Percentiles rank a stretch among this genome's conserved stretches.
Evolutionary conservation across 2,113 vertebrate species (phyloP).

Genomic region (Mus pahari): DNA sequence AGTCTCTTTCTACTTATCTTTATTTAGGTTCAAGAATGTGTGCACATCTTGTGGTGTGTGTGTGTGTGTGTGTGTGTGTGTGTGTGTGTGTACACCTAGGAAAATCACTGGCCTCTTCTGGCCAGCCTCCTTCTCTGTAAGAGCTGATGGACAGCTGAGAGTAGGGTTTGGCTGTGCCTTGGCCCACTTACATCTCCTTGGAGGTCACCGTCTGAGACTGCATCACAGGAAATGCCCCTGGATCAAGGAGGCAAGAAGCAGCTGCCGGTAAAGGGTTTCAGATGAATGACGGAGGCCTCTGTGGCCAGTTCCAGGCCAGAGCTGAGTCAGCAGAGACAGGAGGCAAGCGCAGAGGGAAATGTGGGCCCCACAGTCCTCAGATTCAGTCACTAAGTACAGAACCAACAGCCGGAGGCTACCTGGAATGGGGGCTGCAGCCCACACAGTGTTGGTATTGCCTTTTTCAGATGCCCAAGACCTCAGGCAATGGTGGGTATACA

Average conservation of each 20-base stretch:
- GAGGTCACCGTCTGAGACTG: not conserved
- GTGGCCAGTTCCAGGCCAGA: not conserved
- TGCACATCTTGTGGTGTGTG: not conserved
- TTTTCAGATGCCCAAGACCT: not conserved
- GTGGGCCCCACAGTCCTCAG: not conserved
- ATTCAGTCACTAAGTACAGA: conserved; percentile 11
- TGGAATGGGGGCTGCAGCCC: not conserved
- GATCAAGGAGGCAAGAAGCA: not conserved
- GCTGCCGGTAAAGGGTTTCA: not conserved
- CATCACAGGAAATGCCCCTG: not conserved
- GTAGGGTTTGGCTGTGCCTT: not conserved
- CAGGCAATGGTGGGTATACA: not conserved
- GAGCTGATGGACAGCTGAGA: not conserved
- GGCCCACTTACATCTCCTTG: not conserved
- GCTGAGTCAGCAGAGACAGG: conserved; percentile 34
- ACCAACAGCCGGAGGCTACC: not conserved
- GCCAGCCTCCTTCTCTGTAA: not conserved
- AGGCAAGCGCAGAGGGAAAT: not conserved
- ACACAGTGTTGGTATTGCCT: not conserved
- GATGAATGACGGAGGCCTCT: conserved; percentile 32
- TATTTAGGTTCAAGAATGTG: not conserved
- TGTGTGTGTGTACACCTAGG: not conserved
- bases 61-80: not conserved
- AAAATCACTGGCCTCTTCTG: not conserved
- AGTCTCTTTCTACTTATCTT: conserved; percentile 22